Evolutionary conservation across 2,113 vertebrate species (phyloP).

Genomic region (Oncorhynchus clarkii): DNA sequence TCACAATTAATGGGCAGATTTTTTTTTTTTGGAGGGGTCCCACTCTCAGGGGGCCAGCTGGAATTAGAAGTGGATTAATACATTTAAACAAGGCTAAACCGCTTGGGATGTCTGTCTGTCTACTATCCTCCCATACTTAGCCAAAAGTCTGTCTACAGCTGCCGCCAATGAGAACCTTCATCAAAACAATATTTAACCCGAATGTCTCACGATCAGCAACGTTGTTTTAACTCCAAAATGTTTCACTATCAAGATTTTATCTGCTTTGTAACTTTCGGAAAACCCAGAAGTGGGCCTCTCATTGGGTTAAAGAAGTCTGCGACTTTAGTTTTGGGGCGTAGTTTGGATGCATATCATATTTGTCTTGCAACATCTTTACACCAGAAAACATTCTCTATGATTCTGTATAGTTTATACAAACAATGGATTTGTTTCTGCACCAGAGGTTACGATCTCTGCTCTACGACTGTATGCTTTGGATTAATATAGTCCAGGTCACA

Average conservation of each 20-base stretch:
- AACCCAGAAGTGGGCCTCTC: neutral
- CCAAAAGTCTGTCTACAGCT: constrained; percentile 68
- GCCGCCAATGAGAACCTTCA: constrained; percentile 38
- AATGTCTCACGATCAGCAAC: constrained; percentile 36
- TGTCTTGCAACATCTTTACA: neutral
- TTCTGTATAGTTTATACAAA: neutral
- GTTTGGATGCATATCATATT: neutral
- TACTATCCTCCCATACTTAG: constrained; percentile 67
- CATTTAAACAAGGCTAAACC: constrained; percentile 80
- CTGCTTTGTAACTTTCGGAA: neutral
- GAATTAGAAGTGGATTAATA: constrained; percentile 80
- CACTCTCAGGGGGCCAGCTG: constrained; percentile 70
- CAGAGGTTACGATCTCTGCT: neutral
- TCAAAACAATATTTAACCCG: constrained; percentile 70
- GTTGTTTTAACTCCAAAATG: neutral
- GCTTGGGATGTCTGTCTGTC: constrained; percentile 75
- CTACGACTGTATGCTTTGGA: neutral
- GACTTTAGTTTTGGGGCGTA: neutral
- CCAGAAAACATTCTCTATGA: neutral
- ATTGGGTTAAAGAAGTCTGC: neutral
- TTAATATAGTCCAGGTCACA: neutral
- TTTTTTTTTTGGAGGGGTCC: constrained; percentile 64
- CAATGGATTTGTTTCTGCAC: neutral
- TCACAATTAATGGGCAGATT: constrained; percentile 70
- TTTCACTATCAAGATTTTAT: neutral